Conservation (phyloP, 2,113 vertebrate species). For the Hippocampus zosterae region DNA sequence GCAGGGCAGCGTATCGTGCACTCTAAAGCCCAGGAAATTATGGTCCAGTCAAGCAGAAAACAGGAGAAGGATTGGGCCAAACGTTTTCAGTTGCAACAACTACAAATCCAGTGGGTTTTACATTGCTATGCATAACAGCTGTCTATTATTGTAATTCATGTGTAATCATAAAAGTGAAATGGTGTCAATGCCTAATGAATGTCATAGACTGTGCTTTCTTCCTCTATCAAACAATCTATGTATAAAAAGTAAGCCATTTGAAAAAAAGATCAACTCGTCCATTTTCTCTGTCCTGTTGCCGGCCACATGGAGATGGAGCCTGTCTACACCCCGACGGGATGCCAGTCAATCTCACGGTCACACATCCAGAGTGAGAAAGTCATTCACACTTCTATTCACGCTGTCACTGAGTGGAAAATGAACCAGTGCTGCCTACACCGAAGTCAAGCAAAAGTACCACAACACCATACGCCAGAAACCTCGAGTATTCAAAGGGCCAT, state of each 20-base stretch:
- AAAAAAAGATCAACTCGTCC: background rate
- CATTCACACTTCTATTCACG: background rate
- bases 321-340: too few species aligned
- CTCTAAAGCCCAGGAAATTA: slow-evolving; percentile 72
- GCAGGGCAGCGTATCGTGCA: slow-evolving; percentile 64
- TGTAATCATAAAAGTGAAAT: background rate
- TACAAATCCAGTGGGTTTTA: slow-evolving; percentile 46
- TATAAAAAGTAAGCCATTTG: background rate
- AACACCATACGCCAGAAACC: too few species aligned
- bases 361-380: background rate
- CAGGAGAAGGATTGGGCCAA: slow-evolving; percentile 65
- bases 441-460: background rate
- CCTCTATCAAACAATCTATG: background rate
- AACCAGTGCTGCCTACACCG: background rate
- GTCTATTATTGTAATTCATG: background rate
- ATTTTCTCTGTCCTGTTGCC: too few species aligned
- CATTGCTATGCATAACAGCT: slow-evolving; percentile 17
- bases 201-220: background rate
- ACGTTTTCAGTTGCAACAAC: slow-evolving; percentile 30
- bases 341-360: too few species aligned
- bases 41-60: slow-evolving; percentile 74
- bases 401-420: background rate
- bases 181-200: background rate
- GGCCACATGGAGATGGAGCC: too few species aligned
- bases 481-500: background rate